Evolutionary conservation across 2,797 vertebrate species (phyloP).

Genomic region (Novumbra hubbsi): DNA sequence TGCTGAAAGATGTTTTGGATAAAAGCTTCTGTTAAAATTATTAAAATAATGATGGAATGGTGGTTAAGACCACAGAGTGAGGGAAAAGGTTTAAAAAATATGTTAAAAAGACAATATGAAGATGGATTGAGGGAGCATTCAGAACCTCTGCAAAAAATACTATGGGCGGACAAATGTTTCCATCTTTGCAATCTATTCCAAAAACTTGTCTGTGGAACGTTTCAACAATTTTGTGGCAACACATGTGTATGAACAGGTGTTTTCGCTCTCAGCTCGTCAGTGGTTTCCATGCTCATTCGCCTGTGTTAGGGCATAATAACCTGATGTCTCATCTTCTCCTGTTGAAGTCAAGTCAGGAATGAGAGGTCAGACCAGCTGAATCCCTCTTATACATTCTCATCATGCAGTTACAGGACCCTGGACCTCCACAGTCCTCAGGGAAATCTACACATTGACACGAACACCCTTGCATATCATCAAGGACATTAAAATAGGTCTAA

Average conservation of each 20-base stretch:
- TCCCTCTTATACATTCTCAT: conserved; percentile 31
- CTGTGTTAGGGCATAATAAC: conserved; percentile 10
- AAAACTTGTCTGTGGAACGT: neutral
- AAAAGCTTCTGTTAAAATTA: too few relatives aligned
- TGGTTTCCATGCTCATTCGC: conserved; percentile 10
- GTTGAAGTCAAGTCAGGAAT: conserved; percentile 16
- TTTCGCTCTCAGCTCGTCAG: neutral
- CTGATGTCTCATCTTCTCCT: neutral
- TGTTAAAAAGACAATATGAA: neutral
- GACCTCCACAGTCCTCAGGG: conserved; percentile 11
- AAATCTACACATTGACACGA: neutral
- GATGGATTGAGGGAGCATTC: neutral
- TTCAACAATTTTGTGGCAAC: neutral
- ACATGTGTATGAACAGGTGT: neutral
- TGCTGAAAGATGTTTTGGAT: neutral
- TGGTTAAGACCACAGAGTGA: neutral
- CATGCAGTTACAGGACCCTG: conserved; percentile 19
- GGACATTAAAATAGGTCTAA: conserved; percentile 24
- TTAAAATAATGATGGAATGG: neutral
- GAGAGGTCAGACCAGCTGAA: conserved; percentile 12
- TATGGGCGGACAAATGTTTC: neutral
- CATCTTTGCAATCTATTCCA: neutral
- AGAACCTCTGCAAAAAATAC: neutral
- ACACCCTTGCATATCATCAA: conserved; percentile 10
- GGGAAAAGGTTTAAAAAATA: neutral